Conservation (phyloP, 2,113 vertebrate species). For the Panthera tigris region DNA sequence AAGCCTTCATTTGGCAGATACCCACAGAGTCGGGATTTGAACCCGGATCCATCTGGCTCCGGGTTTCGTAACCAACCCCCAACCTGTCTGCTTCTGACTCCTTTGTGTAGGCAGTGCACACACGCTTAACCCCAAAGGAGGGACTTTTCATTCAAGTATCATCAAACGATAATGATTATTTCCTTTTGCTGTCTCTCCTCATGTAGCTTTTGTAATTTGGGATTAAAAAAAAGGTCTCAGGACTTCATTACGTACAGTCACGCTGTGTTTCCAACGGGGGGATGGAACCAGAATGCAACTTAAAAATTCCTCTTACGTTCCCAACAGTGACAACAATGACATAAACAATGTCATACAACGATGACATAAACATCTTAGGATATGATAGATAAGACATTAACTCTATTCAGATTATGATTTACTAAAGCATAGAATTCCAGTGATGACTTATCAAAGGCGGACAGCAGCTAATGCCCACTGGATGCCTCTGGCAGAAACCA, state of each 20-base stretch:
- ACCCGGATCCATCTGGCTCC: not conserved
- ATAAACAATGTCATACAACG: not conserved
- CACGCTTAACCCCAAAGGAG: not conserved
- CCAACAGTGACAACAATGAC: not conserved
- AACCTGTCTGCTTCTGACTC: not conserved
- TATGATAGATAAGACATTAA: not conserved
- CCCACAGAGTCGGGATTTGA: not conserved
- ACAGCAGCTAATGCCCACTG: not conserved
- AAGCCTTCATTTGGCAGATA: not conserved
- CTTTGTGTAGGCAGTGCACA: not conserved
- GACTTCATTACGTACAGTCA: not conserved
- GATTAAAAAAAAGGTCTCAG: not conserved
- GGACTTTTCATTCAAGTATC: not conserved
- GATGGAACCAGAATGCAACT: not conserved
- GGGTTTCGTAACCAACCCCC: not conserved
- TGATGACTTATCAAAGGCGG: not conserved
- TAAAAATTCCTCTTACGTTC: not conserved
- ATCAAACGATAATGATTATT: not conserved
- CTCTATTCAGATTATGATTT: not conserved
- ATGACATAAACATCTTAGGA: not conserved
- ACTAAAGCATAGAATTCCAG: not conserved
- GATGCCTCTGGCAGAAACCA: not conserved
- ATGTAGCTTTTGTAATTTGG: not conserved
- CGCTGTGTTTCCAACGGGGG: not conserved
- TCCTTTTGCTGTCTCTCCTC: not conserved